phyloP scores from a whole-genome alignment of 2,888 invertebrate genomes.

The Camponotus fellah region DNA sequence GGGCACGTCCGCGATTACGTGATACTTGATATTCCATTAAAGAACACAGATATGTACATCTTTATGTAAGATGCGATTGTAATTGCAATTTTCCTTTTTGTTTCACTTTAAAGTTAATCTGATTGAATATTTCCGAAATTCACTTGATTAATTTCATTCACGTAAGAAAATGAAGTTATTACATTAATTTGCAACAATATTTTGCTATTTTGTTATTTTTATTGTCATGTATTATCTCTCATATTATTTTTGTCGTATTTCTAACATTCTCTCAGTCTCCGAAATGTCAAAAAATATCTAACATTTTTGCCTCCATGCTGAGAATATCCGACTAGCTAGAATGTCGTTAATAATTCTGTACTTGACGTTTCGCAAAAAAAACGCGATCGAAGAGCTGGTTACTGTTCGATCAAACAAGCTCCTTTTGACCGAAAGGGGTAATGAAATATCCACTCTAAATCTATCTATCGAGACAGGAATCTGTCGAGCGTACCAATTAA shows the following conservation, averaged over 20 bases:
- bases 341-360: slow-evolving; percentile 18
- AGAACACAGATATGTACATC: slow-evolving; percentile 6
- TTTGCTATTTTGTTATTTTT: not conserved
- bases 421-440: not conserved
- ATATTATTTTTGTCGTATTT: not conserved
- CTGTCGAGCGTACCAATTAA: slow-evolving; percentile 44
- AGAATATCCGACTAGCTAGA: not conserved
- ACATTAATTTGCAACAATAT: not conserved
- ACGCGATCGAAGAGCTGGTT: not conserved
- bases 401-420: not conserved
- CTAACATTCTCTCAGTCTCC: not conserved
- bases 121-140: not conserved
- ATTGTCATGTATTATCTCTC: too few relatives aligned
- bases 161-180: not conserved
- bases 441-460: slow-evolving; percentile 45
- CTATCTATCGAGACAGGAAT: slow-evolving; percentile 37
- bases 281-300: not conserved
- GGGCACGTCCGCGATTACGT: slow-evolving; percentile 43
- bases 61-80: slow-evolving; percentile 16
- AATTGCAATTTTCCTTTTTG: slow-evolving; percentile 11
- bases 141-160: not conserved
- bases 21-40: slow-evolving; percentile 50
- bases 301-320: not conserved
- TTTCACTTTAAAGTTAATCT: not conserved
- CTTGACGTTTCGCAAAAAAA: not conserved